These are phyloP conservation scores for Scophthalmus maximus DNA, from an alignment of 2,113 vertebrate genomes.

Conservation along the genomic window DNA sequence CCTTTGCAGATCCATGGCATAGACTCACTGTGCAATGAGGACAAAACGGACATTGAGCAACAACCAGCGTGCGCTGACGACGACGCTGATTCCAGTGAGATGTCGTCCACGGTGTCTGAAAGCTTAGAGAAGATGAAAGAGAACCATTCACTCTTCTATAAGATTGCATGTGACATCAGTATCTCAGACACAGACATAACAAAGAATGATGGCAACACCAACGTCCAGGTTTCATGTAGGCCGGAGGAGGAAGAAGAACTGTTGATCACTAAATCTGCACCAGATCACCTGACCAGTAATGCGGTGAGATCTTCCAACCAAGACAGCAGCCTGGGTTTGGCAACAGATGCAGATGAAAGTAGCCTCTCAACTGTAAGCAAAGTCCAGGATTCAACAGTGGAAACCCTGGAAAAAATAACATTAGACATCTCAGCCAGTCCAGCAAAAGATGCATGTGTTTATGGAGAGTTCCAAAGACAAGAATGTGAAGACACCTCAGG, in stretches of 20 bases:
- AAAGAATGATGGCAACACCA: conserved; percentile 60
- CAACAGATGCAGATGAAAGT: conserved; percentile 15
- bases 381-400: conserved; percentile 5
- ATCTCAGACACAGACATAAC: conserved; percentile 79
- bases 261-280: conserved; percentile 40
- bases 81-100: conserved; percentile 39
- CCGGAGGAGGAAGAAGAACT: conserved; percentile 49
- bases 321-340: background rate
- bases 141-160: conserved; percentile 78
- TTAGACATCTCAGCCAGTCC: conserved; percentile 9
- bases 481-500: conserved; percentile 18
- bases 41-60: conserved; percentile 29
- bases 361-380: background rate
- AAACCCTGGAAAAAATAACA: conserved; percentile 8
- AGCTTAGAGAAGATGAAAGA: conserved; percentile 78
- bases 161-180: conserved; percentile 78
- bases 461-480: conserved; percentile 33
- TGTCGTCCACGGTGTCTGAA: conserved; percentile 67
- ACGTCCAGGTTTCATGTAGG: conserved; percentile 3
- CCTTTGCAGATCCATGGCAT: conserved; percentile 63
- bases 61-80: conserved; percentile 31
- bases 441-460: conserved; percentile 26
- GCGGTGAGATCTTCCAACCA: conserved; percentile 14
- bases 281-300: background rate
- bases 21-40: conserved; percentile 45